Conservation (phyloP, 2,113 vertebrate species). For the Ictalurus furcatus region DNA sequence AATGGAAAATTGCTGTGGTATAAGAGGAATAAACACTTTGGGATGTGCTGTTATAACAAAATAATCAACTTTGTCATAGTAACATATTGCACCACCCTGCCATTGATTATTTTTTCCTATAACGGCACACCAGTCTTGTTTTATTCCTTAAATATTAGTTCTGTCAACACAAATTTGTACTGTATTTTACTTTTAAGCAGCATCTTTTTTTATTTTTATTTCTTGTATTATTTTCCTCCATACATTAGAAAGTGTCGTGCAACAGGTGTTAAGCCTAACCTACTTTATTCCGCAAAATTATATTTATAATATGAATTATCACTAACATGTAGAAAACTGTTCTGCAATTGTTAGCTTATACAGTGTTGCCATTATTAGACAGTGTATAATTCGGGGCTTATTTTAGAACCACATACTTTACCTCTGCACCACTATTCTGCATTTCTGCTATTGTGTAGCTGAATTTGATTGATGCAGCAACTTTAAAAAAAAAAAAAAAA, state of each 20-base stretch:
- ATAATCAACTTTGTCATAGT: background rate
- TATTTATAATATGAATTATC: background rate
- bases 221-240: background rate
- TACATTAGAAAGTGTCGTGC: background rate
- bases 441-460: conserved; percentile 3
- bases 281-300: background rate
- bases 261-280: background rate
- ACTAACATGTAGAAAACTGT: background rate
- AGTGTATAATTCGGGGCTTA: background rate
- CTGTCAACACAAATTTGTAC: background rate
- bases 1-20: background rate
- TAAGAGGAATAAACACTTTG: background rate
- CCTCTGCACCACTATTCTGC: background rate
- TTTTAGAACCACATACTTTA: conserved; percentile 2
- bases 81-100: background rate
- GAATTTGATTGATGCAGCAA: conserved; percentile 17
- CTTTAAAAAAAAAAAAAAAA: background rate
- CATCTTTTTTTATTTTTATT: background rate
- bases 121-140: background rate
- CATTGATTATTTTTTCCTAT: background rate
- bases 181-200: background rate
- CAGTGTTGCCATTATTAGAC: background rate
- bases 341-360: background rate
- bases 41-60: background rate
- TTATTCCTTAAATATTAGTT: background rate